Evolutionary conservation across 2,113 vertebrate genomes (phyloP).

Genomic region (Pelodiscus sinensis): DNA sequence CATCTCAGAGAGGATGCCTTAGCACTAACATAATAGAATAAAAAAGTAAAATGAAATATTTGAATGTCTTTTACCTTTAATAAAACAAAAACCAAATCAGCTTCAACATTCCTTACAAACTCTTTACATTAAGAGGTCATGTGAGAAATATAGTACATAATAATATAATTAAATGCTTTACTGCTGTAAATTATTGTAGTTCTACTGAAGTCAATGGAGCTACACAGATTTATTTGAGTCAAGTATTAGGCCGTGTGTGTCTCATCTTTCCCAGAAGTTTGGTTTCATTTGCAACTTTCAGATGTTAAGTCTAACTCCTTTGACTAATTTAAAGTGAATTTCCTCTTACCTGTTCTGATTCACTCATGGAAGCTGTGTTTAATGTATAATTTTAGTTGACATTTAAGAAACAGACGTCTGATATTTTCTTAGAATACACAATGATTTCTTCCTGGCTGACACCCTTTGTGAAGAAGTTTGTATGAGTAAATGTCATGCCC

Average conservation of each 20-base stretch:
- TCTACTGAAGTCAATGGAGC: background rate
- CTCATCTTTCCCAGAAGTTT: background rate
- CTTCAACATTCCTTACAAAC: background rate
- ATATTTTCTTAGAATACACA: conserved; percentile 26
- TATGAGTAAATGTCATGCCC: background rate
- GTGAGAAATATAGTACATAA: background rate
- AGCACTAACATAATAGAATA: background rate
- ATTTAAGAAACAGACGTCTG: conserved; percentile 11
- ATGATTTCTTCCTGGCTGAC: background rate
- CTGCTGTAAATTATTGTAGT: background rate
- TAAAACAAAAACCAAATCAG: background rate
- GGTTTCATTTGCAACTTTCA: background rate
- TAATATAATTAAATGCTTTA: background rate
- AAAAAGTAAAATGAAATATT: background rate
- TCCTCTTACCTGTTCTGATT: background rate
- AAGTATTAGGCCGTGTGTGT: background rate
- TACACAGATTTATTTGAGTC: background rate
- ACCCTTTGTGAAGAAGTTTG: background rate
- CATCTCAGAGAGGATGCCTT: background rate
- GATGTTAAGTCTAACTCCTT: background rate
- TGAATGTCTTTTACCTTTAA: background rate
- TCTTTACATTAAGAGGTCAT: accelerated
- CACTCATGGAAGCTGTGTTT: conserved; percentile 1
- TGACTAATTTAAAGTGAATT: background rate
- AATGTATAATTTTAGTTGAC: conserved; percentile 1